phyloP scores from a whole-genome alignment of 2,888 invertebrate species.

The Odontothrips loti region DNA sequence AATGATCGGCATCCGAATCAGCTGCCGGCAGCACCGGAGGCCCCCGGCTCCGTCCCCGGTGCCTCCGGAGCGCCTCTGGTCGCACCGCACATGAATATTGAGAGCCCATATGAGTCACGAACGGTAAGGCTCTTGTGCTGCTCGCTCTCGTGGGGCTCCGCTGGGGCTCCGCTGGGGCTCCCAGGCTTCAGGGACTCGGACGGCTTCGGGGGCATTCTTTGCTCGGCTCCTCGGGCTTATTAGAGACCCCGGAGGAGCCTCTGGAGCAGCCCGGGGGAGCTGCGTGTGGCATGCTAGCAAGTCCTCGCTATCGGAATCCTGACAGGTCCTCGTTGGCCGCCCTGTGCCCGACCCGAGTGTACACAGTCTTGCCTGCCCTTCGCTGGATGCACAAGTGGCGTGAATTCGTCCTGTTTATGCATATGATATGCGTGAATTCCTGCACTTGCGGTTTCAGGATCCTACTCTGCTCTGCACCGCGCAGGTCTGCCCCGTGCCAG shows the following conservation, averaged over 20 bases:
- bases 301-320: not conserved
- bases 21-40: not conserved
- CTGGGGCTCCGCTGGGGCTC: constrained; percentile 1
- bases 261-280: not conserved
- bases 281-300: constrained; percentile 22
- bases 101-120: constrained; percentile 9
- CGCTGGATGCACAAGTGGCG: not conserved
- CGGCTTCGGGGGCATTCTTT: not conserved
- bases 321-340: not conserved
- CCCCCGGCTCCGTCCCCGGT: not conserved
- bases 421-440: too few species aligned
- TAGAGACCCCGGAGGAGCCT: constrained; percentile 11
- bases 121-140: not conserved
- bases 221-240: not conserved
- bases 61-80: not conserved
- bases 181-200: not conserved
- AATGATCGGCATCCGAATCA: too few species aligned
- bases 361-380: not conserved
- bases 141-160: not conserved
- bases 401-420: not conserved
- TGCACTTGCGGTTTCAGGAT: too few species aligned
- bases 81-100: constrained; percentile 22
- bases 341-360: not conserved
- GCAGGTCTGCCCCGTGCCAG: too few species aligned
- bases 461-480: too few species aligned